Conservation (phyloP, 2,113 vertebrate species). For the Meriones unguiculatus region DNA sequence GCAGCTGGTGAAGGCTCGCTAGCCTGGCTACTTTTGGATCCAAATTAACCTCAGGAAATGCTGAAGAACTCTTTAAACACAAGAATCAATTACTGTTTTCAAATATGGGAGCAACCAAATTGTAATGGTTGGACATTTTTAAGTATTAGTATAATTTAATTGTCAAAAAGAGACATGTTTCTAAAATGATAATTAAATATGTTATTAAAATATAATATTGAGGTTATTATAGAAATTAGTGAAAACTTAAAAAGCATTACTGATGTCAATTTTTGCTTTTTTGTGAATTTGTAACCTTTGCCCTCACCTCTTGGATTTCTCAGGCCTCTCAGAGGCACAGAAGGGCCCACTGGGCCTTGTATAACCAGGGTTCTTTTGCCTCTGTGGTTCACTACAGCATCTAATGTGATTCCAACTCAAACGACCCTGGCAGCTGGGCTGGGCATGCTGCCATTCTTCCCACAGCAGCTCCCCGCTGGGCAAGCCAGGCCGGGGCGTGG, state of each 20-base stretch:
- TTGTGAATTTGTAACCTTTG: background rate
- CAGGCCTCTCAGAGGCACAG: background rate
- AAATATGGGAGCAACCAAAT: background rate
- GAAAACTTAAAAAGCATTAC: background rate
- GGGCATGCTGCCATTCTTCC: conserved; percentile 91
- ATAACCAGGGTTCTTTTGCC: conserved; percentile 65
- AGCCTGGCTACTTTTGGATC: background rate
- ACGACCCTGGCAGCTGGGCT: conserved; percentile 84
- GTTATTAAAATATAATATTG: background rate
- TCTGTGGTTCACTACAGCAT: conserved; percentile 86
- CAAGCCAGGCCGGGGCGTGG: conserved; percentile 82
- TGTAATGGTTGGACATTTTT: background rate
- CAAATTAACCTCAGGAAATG: background rate
- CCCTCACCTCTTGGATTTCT: background rate
- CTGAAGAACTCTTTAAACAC: background rate
- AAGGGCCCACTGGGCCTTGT: conserved; percentile 14
- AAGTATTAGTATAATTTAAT: background rate
- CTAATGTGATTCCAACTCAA: conserved; percentile 83
- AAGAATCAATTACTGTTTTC: background rate
- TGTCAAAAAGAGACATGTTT: background rate
- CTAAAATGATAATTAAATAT: background rate
- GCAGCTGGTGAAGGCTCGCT: fast-evolving
- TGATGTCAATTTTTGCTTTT: background rate
- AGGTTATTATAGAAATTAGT: background rate
- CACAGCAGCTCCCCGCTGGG: conserved; percentile 85